Evolutionary conservation across 2,113 vertebrate species (phyloP).

Genomic region (Rallus limicola): DNA sequence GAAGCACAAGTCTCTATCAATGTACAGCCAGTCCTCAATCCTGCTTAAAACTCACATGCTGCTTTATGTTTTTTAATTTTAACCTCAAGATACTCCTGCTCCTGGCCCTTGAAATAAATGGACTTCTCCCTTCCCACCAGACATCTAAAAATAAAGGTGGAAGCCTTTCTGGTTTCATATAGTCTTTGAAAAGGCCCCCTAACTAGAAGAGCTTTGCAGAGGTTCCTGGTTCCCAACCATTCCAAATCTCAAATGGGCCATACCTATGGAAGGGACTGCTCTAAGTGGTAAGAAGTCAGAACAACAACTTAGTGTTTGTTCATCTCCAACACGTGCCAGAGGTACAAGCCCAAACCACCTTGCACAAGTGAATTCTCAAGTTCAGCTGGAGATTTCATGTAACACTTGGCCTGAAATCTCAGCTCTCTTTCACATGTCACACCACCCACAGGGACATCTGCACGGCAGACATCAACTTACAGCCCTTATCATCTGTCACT

Average conservation of each 20-base stretch:
- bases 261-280: neutral
- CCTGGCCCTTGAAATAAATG: neutral
- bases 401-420: neutral
- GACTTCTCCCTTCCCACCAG: neutral
- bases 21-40: neutral
- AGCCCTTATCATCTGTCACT: neutral
- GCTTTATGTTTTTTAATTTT: neutral
- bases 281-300: neutral
- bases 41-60: neutral
- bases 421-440: neutral
- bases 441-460: neutral
- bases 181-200: neutral
- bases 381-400: neutral
- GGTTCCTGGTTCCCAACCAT: neutral
- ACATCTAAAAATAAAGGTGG: neutral
- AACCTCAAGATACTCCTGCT: neutral
- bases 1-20: neutral
- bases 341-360: neutral
- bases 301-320: neutral
- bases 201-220: neutral
- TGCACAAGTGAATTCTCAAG: neutral
- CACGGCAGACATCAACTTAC: neutral
- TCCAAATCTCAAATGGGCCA: neutral
- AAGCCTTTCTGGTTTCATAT: neutral
- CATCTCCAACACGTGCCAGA: neutral